Evolutionary conservation across 92 coral and sea anemone genomes (phyloP), one percentile per base, ranked within the genome.

Genomic region (Desmophyllum pertusum): DNA sequence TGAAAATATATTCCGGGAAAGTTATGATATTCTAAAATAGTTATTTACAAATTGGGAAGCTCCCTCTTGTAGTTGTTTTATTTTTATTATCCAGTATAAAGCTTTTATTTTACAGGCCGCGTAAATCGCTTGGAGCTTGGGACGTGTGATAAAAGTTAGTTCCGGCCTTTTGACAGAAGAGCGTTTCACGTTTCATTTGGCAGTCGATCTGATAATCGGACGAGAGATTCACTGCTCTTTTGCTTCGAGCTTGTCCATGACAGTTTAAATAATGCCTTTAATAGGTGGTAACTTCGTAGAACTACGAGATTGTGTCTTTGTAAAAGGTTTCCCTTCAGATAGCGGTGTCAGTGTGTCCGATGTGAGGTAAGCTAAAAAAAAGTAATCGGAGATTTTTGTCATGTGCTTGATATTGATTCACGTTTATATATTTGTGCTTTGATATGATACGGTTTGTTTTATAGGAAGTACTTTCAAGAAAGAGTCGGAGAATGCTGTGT

Each of bases 401-500:
- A 0, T 36, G 25, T 7, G 38, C 21, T 29, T n/a, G 6, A 36
- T 64, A 36, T 67, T 4, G 31, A 62, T n/a, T 27, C 27, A n/a
- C n/a, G n/a, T n/a, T n/a, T n/a, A n/a, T n/a, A n/a, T n/a, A 1
- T 40, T 19, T 55, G 55, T 72, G 23, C 73, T 30, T 51, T 27
- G 35, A 2, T 69, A 25, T 51, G 1, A 48, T 59, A 25, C n/a
- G 30, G 33, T 82, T 13, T 41, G 71, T 72, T 71, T 72, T 13
- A 41, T 37, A 82, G 86, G 79, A n/a, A 53, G 31, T 82, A 72
- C 59, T 82, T 82, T 31, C 33, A 82, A 71, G 45, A 82, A 41
- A 82, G 69, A 39, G 52, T 72, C 2, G 86, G 86, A 82, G 59
- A 82, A 82, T 82, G 86, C 50, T 73, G 40, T 9, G 62, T 82